phyloP scores from a whole-genome alignment of 2,888 invertebrate species.

The Eumerus sabulonum region DNA sequence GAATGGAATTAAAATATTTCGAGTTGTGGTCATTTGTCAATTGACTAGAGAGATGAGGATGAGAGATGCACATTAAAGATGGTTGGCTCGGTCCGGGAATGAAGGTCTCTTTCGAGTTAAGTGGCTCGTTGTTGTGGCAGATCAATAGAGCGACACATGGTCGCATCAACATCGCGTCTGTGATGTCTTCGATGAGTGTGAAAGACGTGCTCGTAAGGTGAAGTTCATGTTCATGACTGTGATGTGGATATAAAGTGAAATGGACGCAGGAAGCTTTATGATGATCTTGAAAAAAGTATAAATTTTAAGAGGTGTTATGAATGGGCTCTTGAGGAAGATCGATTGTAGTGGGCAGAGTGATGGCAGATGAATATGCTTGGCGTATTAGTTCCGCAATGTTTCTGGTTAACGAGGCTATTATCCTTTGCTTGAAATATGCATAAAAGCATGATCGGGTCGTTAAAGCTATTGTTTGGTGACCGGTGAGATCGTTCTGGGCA shows the following conservation, averaged over 20 bases:
- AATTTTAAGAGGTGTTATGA: too few relatives aligned
- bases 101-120: constrained; percentile 14
- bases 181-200: not conserved
- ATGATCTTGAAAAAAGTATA: too few relatives aligned
- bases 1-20: constrained; percentile 53
- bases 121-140: constrained; percentile 10
- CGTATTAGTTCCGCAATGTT: too few relatives aligned
- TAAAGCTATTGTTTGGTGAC: too few relatives aligned
- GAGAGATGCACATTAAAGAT: not conserved
- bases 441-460: too few relatives aligned
- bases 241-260: not conserved
- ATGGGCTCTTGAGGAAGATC: too few relatives aligned
- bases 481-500: too few relatives aligned
- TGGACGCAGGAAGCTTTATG: not conserved
- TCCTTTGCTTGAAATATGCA: too few relatives aligned
- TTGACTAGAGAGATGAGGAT: constrained; percentile 26
- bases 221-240: constrained; percentile 30
- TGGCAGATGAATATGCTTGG: too few relatives aligned
- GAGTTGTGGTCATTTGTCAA: constrained; percentile 55
- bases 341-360: too few relatives aligned
- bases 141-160: constrained; percentile 12
- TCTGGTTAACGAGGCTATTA: too few relatives aligned
- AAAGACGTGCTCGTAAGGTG: constrained; percentile 13
- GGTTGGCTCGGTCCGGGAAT: too few relatives aligned
- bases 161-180: not conserved